phyloP scores from a whole-genome alignment of 2,113 vertebrate genomes.

The Oryzias javanicus region DNA sequence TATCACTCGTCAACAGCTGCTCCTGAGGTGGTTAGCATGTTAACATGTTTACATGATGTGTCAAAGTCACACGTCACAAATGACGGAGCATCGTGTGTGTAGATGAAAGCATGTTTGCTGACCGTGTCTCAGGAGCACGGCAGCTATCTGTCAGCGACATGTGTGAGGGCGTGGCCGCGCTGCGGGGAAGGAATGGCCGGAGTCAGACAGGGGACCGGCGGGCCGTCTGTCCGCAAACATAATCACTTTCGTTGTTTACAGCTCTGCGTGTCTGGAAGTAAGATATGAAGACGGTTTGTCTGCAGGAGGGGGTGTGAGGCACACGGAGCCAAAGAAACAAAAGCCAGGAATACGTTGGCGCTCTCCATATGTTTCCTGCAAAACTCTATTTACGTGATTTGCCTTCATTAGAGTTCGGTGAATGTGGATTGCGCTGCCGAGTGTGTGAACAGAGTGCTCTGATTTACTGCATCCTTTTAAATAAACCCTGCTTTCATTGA shows the following conservation, averaged over 20 bases:
- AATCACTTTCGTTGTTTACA: constrained; percentile 64
- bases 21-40: constrained; percentile 20
- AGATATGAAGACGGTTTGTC: constrained; percentile 65
- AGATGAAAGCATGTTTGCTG: constrained; percentile 38
- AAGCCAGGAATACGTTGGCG: constrained; percentile 9
- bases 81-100: neutral
- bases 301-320: constrained; percentile 22
- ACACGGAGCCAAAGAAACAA: neutral
- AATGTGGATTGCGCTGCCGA: neutral
- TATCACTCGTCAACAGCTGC: constrained; percentile 35
- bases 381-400: constrained; percentile 21
- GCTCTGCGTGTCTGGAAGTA: constrained; percentile 42
- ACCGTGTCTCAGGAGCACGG: constrained; percentile 18
- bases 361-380: constrained; percentile 16
- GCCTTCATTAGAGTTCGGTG: constrained; percentile 15
- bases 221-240: constrained; percentile 41
- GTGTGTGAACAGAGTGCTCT: constrained; percentile 2
- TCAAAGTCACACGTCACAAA: neutral
- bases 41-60: neutral
- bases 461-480: neutral
- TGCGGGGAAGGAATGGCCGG: constrained; percentile 22
- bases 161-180: constrained; percentile 25
- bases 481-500: neutral
- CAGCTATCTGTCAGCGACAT: constrained; percentile 39
- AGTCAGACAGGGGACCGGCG: constrained; percentile 42